Conservation (phyloP, 2,113 vertebrate genomes). For the Phainopepla nitens region DNA sequence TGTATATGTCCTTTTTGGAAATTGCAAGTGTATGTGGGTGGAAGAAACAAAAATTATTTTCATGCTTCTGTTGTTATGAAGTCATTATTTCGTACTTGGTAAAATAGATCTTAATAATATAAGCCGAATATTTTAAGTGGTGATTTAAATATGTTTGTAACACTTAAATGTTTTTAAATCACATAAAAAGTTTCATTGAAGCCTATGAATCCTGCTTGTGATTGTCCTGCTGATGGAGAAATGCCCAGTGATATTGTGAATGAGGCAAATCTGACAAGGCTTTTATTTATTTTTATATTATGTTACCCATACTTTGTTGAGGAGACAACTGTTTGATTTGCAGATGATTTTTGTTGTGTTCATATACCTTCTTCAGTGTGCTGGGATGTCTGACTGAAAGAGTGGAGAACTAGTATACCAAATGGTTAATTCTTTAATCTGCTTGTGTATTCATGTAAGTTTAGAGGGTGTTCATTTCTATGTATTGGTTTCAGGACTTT, state of each 20-base stretch:
- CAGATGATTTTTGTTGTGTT: conserved; percentile 39
- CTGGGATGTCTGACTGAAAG: conserved; percentile 43
- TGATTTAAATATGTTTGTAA: conserved; percentile 74
- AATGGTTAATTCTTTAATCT: conserved; percentile 48
- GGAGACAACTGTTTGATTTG: conserved; percentile 60
- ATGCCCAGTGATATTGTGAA: conserved; percentile 57
- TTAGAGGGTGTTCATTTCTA: conserved; percentile 11
- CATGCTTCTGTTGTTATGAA: conserved; percentile 64
- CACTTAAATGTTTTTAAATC: conserved; percentile 70
- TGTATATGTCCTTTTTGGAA: conserved; percentile 62
- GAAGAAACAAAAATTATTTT: conserved; percentile 59
- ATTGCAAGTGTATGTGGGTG: conserved; percentile 58
- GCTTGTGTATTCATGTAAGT: neutral
- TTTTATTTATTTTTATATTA: conserved; percentile 44
- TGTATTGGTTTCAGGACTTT: neutral
- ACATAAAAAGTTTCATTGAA: conserved; percentile 68
- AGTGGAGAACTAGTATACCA: conserved; percentile 49
- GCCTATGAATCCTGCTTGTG: conserved; percentile 43
- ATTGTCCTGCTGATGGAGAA: conserved; percentile 60
- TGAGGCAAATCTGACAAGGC: conserved; percentile 40
- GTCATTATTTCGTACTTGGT: conserved; percentile 68
- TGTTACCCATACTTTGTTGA: conserved; percentile 26
- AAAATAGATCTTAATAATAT: conserved; percentile 64
- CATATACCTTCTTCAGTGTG: conserved; percentile 47
- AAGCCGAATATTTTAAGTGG: conserved; percentile 66